Evolutionary conservation across 2,888 invertebrate genomes (phyloP).

Genomic region (Euzophera pinguis): DNA sequence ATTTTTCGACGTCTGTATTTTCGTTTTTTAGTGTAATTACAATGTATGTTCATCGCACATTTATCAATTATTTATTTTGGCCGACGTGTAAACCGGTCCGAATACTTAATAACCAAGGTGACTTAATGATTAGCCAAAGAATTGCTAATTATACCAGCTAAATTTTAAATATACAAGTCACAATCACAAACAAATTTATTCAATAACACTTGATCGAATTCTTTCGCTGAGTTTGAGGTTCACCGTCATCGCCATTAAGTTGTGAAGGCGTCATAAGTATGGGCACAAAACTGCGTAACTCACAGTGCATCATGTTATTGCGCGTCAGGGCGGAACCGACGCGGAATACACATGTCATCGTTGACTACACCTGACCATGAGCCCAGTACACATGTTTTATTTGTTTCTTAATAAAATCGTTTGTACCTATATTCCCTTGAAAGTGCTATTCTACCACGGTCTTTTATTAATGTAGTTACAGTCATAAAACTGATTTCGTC

Average conservation of each 20-base stretch:
- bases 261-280: neutral
- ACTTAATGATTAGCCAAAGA: neutral
- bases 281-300: neutral
- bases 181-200: too few relatives aligned
- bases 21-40: neutral
- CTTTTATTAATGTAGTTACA: neutral
- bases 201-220: too few relatives aligned
- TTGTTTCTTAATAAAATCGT: neutral
- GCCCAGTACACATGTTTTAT: neutral
- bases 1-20: neutral
- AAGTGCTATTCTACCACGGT: neutral
- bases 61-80: conserved; percentile 2
- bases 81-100: neutral
- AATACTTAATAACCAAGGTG: neutral
- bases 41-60: neutral
- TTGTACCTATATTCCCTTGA: neutral
- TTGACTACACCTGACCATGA: conserved; percentile 33
- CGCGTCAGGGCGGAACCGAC: conserved; percentile 37
- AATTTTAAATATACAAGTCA: neutral
- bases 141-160: neutral
- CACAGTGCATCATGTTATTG: conserved; percentile 40
- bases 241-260: neutral
- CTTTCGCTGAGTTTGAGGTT: too few relatives aligned
- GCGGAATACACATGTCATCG: conserved; percentile 65
- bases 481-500: neutral